Base-by-base conservation (phyloP, 2,888 invertebrate genomes). In the Ophioninae sp. region DNA sequence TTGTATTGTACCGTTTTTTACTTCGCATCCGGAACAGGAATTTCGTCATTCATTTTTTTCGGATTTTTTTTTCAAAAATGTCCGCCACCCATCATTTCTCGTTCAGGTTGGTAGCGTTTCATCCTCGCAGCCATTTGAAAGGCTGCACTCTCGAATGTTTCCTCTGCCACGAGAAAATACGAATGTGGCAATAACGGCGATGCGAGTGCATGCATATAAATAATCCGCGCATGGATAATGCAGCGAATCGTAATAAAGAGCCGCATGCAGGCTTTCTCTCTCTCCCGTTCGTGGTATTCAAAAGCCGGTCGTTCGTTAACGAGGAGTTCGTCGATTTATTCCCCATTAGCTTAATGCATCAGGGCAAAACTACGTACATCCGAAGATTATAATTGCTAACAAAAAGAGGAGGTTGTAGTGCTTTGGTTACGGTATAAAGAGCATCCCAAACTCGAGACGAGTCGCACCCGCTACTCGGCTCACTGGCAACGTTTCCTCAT, bases 231-330 rank as follows among this genome's bases (percentile, higher is more conserved):
- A 39, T 65, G 8, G 61, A 68, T 74, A 74, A 74, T 59, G 57
- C 70, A 62, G 44, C 37, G 44, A 17, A 77, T 72, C 50, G 65
- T 73, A 61, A 70, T 69, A 67, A 61, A 81, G 59, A 77, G 67
- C 44, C 44, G 44, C 41, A 20, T 30, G 30, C 30, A 30, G 3
- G 30, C 39, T 56, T 21, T 2, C 8, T 41, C 41, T 41, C 41
- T 41, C 30, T 65, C 50, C 65, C 30, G 37, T 37, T 7, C 8
- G 21, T 37, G 61, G 61, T 37, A 81, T 68, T 72, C 10, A 76
- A 65, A 72, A 70, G 70, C 20, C 21, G 3, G n/a, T 61, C 59
- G 65, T 67, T 79, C 70, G 79, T 79, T 72, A 72, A 79, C 70
- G 79, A 75, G 8, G 70, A 70, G 10, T 50, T 59, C 67, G 70